These are phyloP conservation scores for Capitella teleta DNA, from an alignment of 1,140 invertebrate species.

Conservation along the genomic window DNA sequence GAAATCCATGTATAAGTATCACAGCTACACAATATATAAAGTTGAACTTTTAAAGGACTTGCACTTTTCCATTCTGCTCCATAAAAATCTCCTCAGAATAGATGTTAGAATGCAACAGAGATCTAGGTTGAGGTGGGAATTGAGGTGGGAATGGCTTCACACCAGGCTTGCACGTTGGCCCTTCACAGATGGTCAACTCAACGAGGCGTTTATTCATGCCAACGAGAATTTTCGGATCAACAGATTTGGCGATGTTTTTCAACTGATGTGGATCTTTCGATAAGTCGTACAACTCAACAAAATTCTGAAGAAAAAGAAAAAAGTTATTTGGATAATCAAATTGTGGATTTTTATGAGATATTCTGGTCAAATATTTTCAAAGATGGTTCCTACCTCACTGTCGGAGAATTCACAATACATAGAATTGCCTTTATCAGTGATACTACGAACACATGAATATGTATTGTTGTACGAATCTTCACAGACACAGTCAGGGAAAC, in stretches of 20 bases:
- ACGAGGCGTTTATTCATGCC: slow-evolving; percentile 10
- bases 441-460: slow-evolving; percentile 59
- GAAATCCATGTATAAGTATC: too few species aligned
- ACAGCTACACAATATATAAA: too few species aligned
- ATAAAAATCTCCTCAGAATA: not conserved
- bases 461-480: slow-evolving; percentile 75
- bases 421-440: slow-evolving; percentile 47
- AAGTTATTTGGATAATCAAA: not conserved
- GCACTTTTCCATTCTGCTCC: not conserved
- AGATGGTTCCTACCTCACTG: slow-evolving; percentile 48
- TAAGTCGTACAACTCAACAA: slow-evolving; percentile 23
- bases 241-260: slow-evolving; percentile 15
- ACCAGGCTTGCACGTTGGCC: slow-evolving; percentile 7
- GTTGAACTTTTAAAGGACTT: not conserved
- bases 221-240: slow-evolving; percentile 5
- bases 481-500: slow-evolving; percentile 62
- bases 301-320: slow-evolving; percentile 18
- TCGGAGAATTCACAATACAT: slow-evolving; percentile 68
- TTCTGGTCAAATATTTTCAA: slow-evolving; percentile 9
- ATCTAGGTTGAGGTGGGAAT: not conserved
- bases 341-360: not conserved
- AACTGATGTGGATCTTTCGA: slow-evolving; percentile 19
- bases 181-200: slow-evolving; percentile 14
- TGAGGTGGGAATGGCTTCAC: not conserved
- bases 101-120: not conserved